Conservation (phyloP, 2,113 vertebrate genomes). For the Ailurus styani region DNA sequence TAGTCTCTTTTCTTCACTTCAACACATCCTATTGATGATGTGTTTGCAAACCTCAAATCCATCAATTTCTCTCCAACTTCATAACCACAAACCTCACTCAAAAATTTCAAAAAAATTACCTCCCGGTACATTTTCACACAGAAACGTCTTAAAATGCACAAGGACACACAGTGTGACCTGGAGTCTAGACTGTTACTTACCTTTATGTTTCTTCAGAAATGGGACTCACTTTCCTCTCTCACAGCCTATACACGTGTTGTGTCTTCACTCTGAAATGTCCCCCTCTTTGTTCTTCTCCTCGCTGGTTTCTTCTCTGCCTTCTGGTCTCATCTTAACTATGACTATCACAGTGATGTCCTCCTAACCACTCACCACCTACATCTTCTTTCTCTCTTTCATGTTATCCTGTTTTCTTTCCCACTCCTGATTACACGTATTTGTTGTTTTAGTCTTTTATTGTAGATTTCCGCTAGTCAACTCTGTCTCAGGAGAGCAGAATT, state of each 20-base stretch:
- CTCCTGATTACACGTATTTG: neutral
- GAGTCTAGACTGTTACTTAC: neutral
- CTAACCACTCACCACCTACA: neutral
- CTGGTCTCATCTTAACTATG: rapidly evolving
- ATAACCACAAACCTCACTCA: too few species aligned
- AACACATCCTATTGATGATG: rapidly evolving
- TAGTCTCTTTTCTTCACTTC: neutral
- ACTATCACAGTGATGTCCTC: too few species aligned
- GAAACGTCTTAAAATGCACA: neutral
- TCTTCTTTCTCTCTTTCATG: neutral
- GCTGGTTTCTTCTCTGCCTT: neutral
- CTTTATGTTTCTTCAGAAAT: neutral
- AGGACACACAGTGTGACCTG: rapidly evolving
- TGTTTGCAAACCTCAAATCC: too few species aligned
- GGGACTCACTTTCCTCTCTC: neutral
- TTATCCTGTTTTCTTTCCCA: neutral
- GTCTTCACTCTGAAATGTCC: neutral
- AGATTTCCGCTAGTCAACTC: neutral
- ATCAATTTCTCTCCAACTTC: neutral
- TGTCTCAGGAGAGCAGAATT: neutral
- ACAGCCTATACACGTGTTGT: rapidly evolving
- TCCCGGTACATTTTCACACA: too few species aligned
- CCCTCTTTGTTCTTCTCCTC: neutral
- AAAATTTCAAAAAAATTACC: too few species aligned
- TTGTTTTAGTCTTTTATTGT: neutral